Percentiles rank a stretch among this genome's conserved stretches.
Evolutionary conservation across 2,113 vertebrate genomes (phyloP).

Genomic region (Sturnus vulgaris): DNA sequence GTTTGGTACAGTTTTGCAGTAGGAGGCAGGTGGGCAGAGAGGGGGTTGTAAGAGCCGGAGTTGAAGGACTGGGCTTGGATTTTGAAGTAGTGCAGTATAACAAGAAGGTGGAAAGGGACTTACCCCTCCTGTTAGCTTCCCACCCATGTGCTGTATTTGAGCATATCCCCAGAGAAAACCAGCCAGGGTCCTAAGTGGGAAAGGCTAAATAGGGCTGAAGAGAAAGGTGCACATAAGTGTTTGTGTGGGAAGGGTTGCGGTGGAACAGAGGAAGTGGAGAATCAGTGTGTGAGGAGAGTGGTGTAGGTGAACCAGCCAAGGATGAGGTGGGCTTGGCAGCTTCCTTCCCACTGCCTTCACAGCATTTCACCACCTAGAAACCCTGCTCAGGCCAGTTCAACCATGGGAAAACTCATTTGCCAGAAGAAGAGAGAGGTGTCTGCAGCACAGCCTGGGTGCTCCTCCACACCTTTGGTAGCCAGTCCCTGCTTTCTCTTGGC

Average conservation of each 20-base stretch:
- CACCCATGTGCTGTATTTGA: fast-evolving
- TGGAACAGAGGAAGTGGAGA: background rate
- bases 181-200: background rate
- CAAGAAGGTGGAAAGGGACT: background rate
- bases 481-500: background rate
- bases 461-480: background rate
- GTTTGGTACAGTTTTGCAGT: background rate
- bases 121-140: background rate
- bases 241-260: background rate
- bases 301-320: background rate
- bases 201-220: background rate
- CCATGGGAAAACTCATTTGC: background rate
- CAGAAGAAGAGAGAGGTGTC: background rate
- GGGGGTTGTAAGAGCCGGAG: background rate
- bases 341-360: background rate
- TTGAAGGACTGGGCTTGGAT: background rate
- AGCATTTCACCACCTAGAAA: background rate
- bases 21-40: background rate
- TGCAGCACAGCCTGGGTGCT: background rate
- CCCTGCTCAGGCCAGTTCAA: background rate
- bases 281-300: background rate
- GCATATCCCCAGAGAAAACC: background rate
- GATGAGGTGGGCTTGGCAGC: background rate
- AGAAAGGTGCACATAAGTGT: background rate
- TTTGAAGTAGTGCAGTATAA: background rate